Conservation (phyloP, 2,888 invertebrate species). For the Phania funesta region DNA sequence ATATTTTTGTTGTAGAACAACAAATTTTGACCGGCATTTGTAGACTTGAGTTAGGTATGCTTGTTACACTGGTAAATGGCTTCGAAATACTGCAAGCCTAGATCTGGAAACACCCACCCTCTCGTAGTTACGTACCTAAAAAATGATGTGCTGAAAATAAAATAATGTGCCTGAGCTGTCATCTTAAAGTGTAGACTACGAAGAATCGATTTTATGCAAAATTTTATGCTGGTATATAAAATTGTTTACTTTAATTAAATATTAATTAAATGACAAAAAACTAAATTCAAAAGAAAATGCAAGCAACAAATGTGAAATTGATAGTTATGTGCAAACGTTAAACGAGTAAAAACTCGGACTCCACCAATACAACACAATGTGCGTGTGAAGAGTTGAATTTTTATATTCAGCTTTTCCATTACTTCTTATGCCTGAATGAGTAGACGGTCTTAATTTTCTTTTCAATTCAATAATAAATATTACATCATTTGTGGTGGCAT, state of each 20-base stretch:
- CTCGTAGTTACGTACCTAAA: no score
- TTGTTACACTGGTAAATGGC: no score
- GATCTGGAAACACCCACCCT: no score
- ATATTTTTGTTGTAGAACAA: no score
- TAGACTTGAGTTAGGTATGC: no score
- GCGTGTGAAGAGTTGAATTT: conserved; percentile 15
- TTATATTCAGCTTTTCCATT: neutral
- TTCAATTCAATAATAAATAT: conserved; percentile 54
- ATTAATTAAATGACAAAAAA: conserved; percentile 24
- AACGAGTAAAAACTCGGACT: neutral
- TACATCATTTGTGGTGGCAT: conserved; percentile 65
- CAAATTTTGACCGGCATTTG: no score
- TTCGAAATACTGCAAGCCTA: no score
- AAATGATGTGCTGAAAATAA: neutral
- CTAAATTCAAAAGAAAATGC: no score
- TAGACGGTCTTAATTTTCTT: conserved; percentile 52
- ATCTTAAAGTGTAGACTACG: neutral
- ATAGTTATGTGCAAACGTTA: conserved; percentile 3
- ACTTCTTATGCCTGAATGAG: conserved; percentile 41
- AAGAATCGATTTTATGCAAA: conserved; percentile 16
- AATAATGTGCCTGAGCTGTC: conserved; percentile 11
- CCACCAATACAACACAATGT: neutral
- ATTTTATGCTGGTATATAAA: no score
- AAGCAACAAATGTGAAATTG: conserved; percentile 17
- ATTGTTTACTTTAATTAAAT: neutral